Evolutionary conservation across 1,140 invertebrate genomes (phyloP).

Genomic region (Aplysia californica): DNA sequence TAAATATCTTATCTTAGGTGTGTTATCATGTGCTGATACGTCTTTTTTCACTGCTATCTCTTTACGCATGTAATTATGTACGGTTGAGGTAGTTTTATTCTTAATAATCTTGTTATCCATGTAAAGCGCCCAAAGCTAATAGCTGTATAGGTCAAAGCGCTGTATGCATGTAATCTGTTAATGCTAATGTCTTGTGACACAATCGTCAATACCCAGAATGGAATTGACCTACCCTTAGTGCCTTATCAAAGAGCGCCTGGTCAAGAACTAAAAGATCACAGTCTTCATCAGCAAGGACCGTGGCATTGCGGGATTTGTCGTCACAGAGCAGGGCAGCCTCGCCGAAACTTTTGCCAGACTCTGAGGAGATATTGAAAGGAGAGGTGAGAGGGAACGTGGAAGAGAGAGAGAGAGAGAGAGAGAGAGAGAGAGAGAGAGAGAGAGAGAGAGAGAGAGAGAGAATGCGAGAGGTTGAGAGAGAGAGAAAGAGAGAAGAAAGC

Average conservation of each 20-base stretch:
- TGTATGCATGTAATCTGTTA: no score
- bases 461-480: not conserved
- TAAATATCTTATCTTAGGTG: no score
- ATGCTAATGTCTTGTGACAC: no score
- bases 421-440: not conserved
- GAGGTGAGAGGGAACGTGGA: not conserved
- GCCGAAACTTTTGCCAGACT: constrained; percentile 58
- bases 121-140: no score
- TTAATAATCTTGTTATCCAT: no score
- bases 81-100: no score
- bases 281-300: constrained; percentile 56
- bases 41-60: no score
- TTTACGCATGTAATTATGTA: no score
- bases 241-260: constrained; percentile 58
- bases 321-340: constrained; percentile 60
- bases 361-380: constrained; percentile 33
- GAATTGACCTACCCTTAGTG: constrained; percentile 52
- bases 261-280: constrained; percentile 61
- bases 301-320: constrained; percentile 59
- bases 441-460: not conserved
- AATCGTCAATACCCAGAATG: no score
- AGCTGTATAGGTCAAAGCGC: no score
- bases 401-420: not conserved
- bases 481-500: not conserved
- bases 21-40: no score